Evolutionary conservation across 2,888 invertebrate genomes (phyloP).

Genomic region (Andrena praecox): DNA sequence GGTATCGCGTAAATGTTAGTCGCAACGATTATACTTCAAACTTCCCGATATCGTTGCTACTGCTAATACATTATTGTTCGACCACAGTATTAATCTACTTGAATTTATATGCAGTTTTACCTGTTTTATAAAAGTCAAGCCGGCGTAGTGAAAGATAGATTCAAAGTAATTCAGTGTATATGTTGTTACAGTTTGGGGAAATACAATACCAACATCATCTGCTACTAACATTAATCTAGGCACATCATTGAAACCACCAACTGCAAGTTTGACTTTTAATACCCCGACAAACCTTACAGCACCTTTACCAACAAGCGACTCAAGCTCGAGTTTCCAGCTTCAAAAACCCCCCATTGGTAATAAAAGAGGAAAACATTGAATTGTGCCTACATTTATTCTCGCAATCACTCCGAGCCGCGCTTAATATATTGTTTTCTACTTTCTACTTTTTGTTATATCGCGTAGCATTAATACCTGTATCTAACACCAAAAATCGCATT

Average conservation of each 20-base stretch:
- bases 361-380: conserved; percentile 90
- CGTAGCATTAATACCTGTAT: neutral
- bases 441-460: conserved; percentile 8
- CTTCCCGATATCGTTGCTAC: neutral
- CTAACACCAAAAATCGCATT: neutral
- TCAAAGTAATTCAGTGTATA: conserved; percentile 50
- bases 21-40: conserved; percentile 22
- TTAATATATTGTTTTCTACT: conserved; percentile 25
- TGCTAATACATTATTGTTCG: conserved; percentile 19
- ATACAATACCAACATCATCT: conserved; percentile 76
- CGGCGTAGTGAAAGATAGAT: conserved; percentile 10
- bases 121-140: conserved; percentile 42
- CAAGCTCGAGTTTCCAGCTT: conserved; percentile 87
- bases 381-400: conserved; percentile 34
- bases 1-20: neutral
- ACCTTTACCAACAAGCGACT: conserved; percentile 78
- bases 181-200: conserved; percentile 81
- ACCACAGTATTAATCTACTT: conserved; percentile 6
- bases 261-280: conserved; percentile 82
- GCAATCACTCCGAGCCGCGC: conserved; percentile 12
- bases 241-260: conserved; percentile 82
- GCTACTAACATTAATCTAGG: conserved; percentile 76
- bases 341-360: conserved; percentile 90
- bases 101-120: conserved; percentile 48
- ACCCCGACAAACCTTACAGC: conserved; percentile 81